Evolutionary conservation across 1,140 invertebrate species (phyloP).

Genomic region (Panonychus citri): DNA sequence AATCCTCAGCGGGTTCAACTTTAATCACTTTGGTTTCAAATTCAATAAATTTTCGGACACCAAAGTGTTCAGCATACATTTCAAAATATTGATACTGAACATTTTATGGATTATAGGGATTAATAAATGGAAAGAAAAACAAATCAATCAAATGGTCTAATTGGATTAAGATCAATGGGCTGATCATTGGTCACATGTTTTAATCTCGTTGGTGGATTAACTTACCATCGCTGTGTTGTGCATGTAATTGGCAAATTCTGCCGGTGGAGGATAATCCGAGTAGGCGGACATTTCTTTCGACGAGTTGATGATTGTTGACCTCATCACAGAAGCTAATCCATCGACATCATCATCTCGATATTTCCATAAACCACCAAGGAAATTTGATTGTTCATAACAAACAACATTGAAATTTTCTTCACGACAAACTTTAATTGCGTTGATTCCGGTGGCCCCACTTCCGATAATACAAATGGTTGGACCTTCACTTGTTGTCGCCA

Average conservation of each 20-base stretch:
- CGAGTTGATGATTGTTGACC: constrained; percentile 17
- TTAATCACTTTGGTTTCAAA: constrained; percentile 11
- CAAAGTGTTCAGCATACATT: constrained; percentile 18
- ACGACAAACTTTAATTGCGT: constrained; percentile 24
- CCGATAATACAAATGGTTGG: constrained; percentile 24
- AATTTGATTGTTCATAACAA: constrained; percentile 23
- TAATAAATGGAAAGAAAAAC: not conserved
- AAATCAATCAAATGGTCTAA: not conserved
- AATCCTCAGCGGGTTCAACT: constrained; percentile 19
- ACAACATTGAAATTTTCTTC: constrained; percentile 22
- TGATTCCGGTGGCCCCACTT: constrained; percentile 25
- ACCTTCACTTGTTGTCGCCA: too few relatives aligned
- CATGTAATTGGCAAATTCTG: constrained; percentile 21
- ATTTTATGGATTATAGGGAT: not conserved
- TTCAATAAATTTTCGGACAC: constrained; percentile 8
- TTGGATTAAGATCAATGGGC: not conserved
- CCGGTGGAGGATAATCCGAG: constrained; percentile 22
- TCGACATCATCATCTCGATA: constrained; percentile 22
- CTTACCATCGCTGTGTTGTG: constrained; percentile 18
- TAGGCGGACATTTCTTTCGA: constrained; percentile 23
- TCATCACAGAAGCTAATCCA: constrained; percentile 17
- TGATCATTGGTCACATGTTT: not conserved
- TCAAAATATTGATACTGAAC: constrained; percentile 18
- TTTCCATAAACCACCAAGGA: constrained; percentile 31
- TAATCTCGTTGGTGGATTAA: not conserved